A percentile compares a stretch with the other conserved stretches of the same genome.
These are phyloP conservation scores for Channa argus DNA, from an alignment of 2,113 vertebrate species.

Conservation along the genomic window DNA sequence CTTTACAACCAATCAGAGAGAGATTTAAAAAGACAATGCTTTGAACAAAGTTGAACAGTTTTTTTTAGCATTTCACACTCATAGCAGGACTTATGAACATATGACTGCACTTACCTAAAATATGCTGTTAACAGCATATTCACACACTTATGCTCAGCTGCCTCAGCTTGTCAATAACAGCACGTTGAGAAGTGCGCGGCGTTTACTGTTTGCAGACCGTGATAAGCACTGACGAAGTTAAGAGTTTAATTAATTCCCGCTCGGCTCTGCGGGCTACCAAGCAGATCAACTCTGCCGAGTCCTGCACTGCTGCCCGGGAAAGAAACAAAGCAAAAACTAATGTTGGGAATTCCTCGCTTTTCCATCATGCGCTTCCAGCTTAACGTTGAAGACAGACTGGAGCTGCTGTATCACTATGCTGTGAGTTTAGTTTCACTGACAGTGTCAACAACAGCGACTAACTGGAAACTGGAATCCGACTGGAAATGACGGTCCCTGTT, in stretches of 20 bases:
- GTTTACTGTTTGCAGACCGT: too few relatives aligned
- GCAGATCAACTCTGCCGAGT: too few relatives aligned
- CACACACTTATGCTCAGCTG: not conserved
- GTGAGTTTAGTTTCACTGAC: slow-evolving; percentile 14
- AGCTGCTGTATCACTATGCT: slow-evolving; percentile 8
- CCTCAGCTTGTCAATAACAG: not conserved
- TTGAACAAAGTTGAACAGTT: too few relatives aligned
- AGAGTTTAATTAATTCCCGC: too few relatives aligned
- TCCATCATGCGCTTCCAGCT: slow-evolving; percentile 3
- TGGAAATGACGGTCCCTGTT: not conserved
- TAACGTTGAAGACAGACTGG: not conserved
- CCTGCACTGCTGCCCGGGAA: not conserved
- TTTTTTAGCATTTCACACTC: not conserved
- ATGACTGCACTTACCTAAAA: slow-evolving; percentile 50
- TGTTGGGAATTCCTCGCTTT: not conserved
- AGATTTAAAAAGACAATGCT: not conserved
- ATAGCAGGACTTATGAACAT: not conserved
- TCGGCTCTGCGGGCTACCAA: too few relatives aligned
- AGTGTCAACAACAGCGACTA: slow-evolving; percentile 20
- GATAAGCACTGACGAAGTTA: slow-evolving; percentile 9
- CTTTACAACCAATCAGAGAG: too few relatives aligned
- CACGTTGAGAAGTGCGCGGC: too few relatives aligned
- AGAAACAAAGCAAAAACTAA: too few relatives aligned
- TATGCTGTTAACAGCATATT: slow-evolving; percentile 8
- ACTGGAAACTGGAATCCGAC: slow-evolving; percentile 13